Evolutionary conservation across 2,888 invertebrate genomes (phyloP).

Genomic region (Fragum whitleyi): DNA sequence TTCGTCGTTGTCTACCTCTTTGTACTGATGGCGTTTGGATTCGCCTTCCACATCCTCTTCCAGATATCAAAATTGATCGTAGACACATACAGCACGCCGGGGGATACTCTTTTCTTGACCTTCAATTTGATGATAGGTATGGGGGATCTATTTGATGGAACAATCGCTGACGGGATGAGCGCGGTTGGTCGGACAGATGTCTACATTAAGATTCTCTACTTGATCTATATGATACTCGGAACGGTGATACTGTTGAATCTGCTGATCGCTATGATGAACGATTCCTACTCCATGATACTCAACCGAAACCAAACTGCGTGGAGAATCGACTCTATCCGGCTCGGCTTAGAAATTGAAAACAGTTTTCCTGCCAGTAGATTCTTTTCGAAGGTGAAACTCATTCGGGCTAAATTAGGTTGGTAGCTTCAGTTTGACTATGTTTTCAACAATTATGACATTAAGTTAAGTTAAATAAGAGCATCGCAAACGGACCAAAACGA

Average conservation of each 20-base stretch:
- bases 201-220: conserved; percentile 73
- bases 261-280: conserved; percentile 81
- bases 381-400: conserved; percentile 31
- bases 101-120: conserved; percentile 77
- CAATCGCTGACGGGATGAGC: conserved; percentile 47
- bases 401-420: conserved; percentile 20
- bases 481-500: no score
- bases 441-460: no score
- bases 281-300: conserved; percentile 75
- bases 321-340: conserved; percentile 79
- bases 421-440: no score
- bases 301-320: conserved; percentile 75
- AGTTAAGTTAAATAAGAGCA: no score
- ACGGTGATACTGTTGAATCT: conserved; percentile 78
- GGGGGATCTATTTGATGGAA: conserved; percentile 70
- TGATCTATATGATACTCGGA: conserved; percentile 78
- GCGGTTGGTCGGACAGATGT: conserved; percentile 60
- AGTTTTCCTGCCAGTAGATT: conserved; percentile 39
- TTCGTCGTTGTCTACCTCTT: conserved; percentile 81
- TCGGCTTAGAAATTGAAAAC: conserved; percentile 77
- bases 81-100: conserved; percentile 64
- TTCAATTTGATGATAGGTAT: conserved; percentile 83
- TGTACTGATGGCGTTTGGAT: conserved; percentile 80
- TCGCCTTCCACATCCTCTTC: conserved; percentile 79
- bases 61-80: conserved; percentile 67